Conservation (phyloP, 2,797 vertebrate species). For the Gymnothorax reevesii region DNA sequence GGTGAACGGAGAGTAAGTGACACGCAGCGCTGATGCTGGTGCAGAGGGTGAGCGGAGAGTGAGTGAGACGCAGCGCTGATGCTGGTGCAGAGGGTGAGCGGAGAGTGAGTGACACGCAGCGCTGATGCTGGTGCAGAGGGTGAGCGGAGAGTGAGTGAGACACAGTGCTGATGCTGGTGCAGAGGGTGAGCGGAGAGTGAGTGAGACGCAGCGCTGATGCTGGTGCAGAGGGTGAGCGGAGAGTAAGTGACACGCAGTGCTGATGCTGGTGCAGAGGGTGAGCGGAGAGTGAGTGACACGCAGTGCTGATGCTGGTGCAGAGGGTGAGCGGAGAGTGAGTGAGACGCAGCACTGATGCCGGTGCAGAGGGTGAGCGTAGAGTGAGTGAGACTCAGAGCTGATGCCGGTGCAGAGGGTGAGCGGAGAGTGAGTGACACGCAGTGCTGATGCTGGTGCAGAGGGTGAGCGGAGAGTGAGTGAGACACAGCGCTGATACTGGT, state of each 20-base stretch:
- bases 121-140: constrained; percentile 88
- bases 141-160: constrained; percentile 60
- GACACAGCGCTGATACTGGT: too few relatives aligned
- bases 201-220: too few relatives aligned
- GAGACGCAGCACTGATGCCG: too few relatives aligned
- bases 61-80: too few relatives aligned
- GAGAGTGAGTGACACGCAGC: too few relatives aligned
- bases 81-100: constrained; percentile 86
- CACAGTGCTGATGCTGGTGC: constrained; percentile 90
- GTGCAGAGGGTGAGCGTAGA: constrained; percentile 82
- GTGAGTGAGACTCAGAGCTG: too few relatives aligned
- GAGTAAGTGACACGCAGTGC: too few relatives aligned
- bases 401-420: constrained; percentile 90
- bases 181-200: constrained; percentile 75
- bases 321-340: constrained; percentile 71
- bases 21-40: too few relatives aligned
- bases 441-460: constrained; percentile 88
- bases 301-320: constrained; percentile 88
- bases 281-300: constrained; percentile 52
- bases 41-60: constrained; percentile 77
- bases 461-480: constrained; percentile 65
- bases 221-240: constrained; percentile 84
- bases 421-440: constrained; percentile 16
- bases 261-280: constrained; percentile 88
- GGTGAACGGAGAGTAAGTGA: constrained; percentile 65